Conservation (phyloP, 2,888 invertebrate species). For the Macrosoma leucophasiata region DNA sequence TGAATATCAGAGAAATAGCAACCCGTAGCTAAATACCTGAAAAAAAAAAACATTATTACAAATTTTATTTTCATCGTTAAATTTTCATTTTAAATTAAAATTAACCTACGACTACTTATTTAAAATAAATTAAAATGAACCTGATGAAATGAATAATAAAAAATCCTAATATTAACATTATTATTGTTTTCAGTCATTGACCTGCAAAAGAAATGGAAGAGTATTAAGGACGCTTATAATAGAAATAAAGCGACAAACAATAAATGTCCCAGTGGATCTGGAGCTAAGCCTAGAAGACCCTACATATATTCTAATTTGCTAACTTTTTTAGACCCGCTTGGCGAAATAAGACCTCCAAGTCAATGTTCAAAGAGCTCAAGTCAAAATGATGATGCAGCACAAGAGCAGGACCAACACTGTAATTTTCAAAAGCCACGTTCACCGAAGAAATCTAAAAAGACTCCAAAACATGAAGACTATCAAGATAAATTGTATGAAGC, state of each 20-base stretch:
- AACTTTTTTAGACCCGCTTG: conserved; percentile 13
- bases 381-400: conserved; percentile 8
- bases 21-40: conserved; percentile 15
- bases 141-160: too few relatives aligned
- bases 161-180: conserved; percentile 1
- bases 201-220: conserved; percentile 7
- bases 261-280: conserved; percentile 7
- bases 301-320: conserved; percentile 13
- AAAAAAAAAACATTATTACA: conserved; percentile 8
- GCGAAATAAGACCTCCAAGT: conserved; percentile 13
- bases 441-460: conserved; percentile 7
- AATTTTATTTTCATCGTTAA: conserved; percentile 3
- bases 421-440: conserved; percentile 9
- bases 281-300: conserved; percentile 10
- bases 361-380: conserved; percentile 2
- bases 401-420: conserved; percentile 2
- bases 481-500: conserved; percentile 9
- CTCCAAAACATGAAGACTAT: conserved; percentile 3
- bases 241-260: conserved; percentile 7
- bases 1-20: conserved; percentile 12
- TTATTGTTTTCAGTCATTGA: conserved; percentile 5
- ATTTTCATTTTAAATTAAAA: conserved; percentile 4
- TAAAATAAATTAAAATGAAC: conserved; percentile 7
- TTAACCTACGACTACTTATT: conserved; percentile 7
- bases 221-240: conserved; percentile 7